Base-by-base conservation (phyloP, 2,888 invertebrate species). In the Thera obeliscata region DNA sequence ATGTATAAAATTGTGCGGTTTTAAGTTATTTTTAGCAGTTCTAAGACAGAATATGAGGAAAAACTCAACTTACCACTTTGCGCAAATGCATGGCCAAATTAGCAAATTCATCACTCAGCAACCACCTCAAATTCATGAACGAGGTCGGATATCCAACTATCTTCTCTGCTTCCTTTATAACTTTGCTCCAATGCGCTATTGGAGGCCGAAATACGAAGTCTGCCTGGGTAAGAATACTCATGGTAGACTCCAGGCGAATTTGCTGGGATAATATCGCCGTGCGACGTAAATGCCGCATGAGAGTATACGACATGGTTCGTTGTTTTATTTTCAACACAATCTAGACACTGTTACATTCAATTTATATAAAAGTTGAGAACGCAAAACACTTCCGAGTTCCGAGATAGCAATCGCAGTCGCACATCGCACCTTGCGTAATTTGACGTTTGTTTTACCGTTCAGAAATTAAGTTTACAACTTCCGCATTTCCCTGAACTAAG, bases 51-150 rank as follows among this genome's bases (percentile, higher is more conserved):
- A 50, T 52, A 41, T 11, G 33, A 43, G 33, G 7, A 55, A 50
- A 56, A 67, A 2, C 12, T 4, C 4, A 48, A 72, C 86, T 81
- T 12, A 93, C 94, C 79, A 94, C 74, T 74, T 93, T 94, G 73
- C 93, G 83, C 52, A 94, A 78, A 77, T 94, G 93, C 77, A 93
- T 88, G n/a, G 94, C 94, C 64, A 93, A 89, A 83, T 94, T 94
- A 61, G 94, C 95, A 76, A 95, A 94, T 88, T 95, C 95, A 79
- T 95, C 95, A 80, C 94, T 94, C 82, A 95, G 94, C 76, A 94
- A 88, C 95, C 95, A 95, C 69, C 94, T 88, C 72, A 94, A 87
- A 81, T 90, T 94, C 74, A 94, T 91, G 82, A 93, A 94, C 56
- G 94, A 94, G 73, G 95, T 94, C 49, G 95, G 95, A 82, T 95